Evolutionary conservation across 2,797 vertebrate species (phyloP).

Genomic region (Diplodus puntazzo): DNA sequence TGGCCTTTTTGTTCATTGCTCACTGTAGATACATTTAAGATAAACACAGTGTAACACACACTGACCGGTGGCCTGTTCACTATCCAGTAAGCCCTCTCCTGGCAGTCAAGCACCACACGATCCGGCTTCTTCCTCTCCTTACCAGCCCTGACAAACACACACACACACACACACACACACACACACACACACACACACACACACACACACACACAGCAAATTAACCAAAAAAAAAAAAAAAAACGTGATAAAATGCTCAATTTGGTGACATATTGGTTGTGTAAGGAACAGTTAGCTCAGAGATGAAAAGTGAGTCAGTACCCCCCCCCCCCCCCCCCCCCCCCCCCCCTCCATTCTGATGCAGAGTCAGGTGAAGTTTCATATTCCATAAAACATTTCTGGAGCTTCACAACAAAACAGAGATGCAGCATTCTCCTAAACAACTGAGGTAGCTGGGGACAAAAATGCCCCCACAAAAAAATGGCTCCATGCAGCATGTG

Average conservation of each 20-base stretch:
- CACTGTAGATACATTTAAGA: neutral
- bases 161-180: conserved; percentile 35
- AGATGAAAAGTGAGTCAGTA: too few relatives aligned
- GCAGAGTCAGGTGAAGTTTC: too few relatives aligned
- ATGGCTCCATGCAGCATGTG: too few relatives aligned
- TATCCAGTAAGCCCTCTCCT: conserved; percentile 97
- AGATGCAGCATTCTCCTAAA: too few relatives aligned
- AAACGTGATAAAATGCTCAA: neutral
- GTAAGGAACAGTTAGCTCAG: too few relatives aligned
- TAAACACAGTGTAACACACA: conserved; percentile 40
- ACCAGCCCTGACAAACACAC: conserved; percentile 84
- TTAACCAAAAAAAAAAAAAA: neutral
- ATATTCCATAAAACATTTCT: too few relatives aligned
- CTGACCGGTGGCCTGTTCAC: conserved; percentile 94
- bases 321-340: too few relatives aligned
- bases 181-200: conserved; percentile 14
- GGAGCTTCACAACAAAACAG: too few relatives aligned
- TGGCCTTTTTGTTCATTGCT: neutral
- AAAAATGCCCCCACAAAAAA: too few relatives aligned
- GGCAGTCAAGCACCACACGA: conserved; percentile 93
- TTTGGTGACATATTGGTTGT: neutral
- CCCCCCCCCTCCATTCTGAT: too few relatives aligned
- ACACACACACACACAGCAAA: neutral
- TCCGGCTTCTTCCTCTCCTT: conserved; percentile 92
- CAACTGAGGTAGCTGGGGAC: too few relatives aligned